Evolutionary conservation across 2,113 vertebrate species (phyloP).

Genomic region (Tetrao urogallus): DNA sequence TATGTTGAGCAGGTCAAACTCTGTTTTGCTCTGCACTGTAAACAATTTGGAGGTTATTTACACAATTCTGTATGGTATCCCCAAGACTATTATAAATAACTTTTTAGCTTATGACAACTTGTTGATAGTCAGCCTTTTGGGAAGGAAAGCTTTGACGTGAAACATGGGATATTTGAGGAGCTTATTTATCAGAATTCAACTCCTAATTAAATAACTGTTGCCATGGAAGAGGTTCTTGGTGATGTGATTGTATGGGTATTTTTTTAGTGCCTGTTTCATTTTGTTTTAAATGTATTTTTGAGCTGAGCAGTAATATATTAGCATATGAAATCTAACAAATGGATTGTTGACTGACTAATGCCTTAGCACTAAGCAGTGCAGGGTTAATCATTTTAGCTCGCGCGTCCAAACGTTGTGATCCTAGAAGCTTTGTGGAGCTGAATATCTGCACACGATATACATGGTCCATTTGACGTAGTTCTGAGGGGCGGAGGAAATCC

Average conservation of each 20-base stretch:
- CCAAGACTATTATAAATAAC: neutral
- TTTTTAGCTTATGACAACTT: neutral
- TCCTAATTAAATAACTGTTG: conserved; percentile 1
- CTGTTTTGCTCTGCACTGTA: neutral
- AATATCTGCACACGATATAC: neutral
- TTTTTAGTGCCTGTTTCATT: neutral
- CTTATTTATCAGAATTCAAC: conserved; percentile 2
- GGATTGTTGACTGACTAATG: neutral
- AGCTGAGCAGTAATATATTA: neutral
- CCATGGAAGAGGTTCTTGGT: neutral
- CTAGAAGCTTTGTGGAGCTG: neutral
- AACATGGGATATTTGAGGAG: conserved; percentile 10
- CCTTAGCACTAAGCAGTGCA: neutral
- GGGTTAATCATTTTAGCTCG: neutral
- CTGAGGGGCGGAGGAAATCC: neutral
- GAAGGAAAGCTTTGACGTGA: conserved; percentile 15
- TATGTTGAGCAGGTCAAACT: neutral
- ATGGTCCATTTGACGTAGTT: neutral
- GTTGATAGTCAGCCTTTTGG: neutral
- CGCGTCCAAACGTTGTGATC: neutral
- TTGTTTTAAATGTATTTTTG: neutral
- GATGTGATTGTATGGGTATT: neutral
- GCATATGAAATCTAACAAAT: neutral
- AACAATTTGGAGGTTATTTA: neutral
- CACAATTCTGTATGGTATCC: neutral